Percentiles rank a stretch among this genome's conserved stretches.
Evolutionary conservation across 2,797 vertebrate genomes (phyloP).

Genomic region (Microctenopoma stevenorrisi): DNA sequence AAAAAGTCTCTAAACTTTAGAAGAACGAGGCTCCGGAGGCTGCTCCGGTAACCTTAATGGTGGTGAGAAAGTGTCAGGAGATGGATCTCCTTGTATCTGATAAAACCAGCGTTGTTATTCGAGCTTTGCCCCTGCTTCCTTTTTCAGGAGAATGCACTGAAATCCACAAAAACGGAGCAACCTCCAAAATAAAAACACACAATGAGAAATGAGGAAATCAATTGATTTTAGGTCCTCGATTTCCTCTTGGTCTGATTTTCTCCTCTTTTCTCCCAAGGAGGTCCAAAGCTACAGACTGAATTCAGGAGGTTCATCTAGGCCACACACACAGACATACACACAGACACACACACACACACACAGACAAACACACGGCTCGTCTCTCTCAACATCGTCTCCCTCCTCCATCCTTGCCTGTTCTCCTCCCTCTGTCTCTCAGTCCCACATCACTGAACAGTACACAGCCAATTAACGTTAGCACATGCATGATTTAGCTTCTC

Average conservation of each 20-base stretch:
- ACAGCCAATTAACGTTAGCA: constrained; percentile 81
- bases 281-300: constrained; percentile 63
- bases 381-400: constrained; percentile 21
- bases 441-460: constrained; percentile 78
- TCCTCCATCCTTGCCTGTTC: constrained; percentile 43
- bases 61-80: constrained; percentile 6
- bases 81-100: constrained; percentile 18
- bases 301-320: constrained; percentile 68
- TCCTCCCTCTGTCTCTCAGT: constrained; percentile 73
- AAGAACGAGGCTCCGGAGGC: background rate
- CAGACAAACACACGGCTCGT: constrained; percentile 42
- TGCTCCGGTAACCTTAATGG: constrained; percentile 3
- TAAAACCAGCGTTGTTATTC: constrained; percentile 48
- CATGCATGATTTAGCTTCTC: constrained; percentile 83
- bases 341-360: constrained; percentile 29
- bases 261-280: constrained; percentile 52
- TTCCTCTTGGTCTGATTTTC: constrained; percentile 52
- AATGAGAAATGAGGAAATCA: constrained; percentile 67
- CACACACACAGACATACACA: constrained; percentile 49
- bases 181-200: constrained; percentile 60
- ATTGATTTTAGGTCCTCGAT: constrained; percentile 70
- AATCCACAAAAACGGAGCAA: constrained; percentile 56
- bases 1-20: background rate
- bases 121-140: constrained; percentile 23
- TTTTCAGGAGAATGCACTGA: constrained; percentile 51